These are phyloP conservation scores for Euwallacea fornicatus DNA, from an alignment of 1,140 invertebrate species.

Conservation along the genomic window DNA sequence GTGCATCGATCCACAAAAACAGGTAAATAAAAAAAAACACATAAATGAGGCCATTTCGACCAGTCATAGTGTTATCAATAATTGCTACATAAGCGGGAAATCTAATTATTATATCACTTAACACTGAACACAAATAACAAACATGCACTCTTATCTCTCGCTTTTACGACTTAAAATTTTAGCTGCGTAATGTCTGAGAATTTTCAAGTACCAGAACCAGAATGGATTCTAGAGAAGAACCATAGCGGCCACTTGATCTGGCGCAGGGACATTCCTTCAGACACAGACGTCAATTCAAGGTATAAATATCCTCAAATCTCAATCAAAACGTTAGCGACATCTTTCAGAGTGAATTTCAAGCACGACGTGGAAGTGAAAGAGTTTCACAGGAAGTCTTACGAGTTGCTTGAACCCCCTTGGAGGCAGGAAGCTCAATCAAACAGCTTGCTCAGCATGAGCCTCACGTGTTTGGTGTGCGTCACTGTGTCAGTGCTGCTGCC, in stretches of 20 bases:
- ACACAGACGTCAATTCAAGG: constrained; percentile 44
- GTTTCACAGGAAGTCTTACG: constrained; percentile 50
- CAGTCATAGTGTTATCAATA: not conserved
- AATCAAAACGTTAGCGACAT: not conserved
- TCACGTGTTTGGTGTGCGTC: constrained; percentile 56
- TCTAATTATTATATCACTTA: not conserved
- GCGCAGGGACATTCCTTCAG: constrained; percentile 50
- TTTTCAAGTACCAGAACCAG: constrained; percentile 52
- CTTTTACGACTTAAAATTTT: constrained; percentile 10
- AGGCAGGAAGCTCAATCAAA: constrained; percentile 38
- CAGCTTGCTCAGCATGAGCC: constrained; percentile 45
- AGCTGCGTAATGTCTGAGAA: constrained; percentile 39
- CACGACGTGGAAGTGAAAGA: constrained; percentile 58
- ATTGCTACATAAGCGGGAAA: not conserved
- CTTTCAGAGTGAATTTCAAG: constrained; percentile 56
- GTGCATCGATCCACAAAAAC: too few relatives aligned
- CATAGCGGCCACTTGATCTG: constrained; percentile 56
- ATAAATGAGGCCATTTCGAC: not conserved
- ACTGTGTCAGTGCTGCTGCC: constrained; percentile 56
- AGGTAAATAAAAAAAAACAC: too few relatives aligned
- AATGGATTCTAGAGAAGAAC: constrained; percentile 57
- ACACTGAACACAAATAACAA: not conserved
- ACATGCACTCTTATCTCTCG: not conserved
- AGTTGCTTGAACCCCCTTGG: constrained; percentile 45
- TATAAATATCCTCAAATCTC: constrained; percentile 24